phyloP scores from a whole-genome alignment of 1,140 invertebrate species.

The Cyrtorhinus lividipennis region DNA sequence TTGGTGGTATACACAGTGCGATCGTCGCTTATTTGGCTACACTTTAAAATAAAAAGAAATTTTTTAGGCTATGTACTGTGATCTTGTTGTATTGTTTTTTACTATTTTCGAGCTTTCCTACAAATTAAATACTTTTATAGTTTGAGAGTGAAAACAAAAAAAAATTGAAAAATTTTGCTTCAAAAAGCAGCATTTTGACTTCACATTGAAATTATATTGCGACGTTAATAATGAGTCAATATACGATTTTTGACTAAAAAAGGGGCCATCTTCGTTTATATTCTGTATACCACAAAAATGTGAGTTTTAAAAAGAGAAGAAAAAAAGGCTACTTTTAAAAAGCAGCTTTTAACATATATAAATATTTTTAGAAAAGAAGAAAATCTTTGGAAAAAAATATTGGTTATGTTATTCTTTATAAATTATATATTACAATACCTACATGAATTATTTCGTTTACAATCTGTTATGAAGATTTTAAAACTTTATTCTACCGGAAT shows the following conservation, averaged over 20 bases:
- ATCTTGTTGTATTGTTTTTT: neutral
- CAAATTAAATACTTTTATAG: too few species aligned
- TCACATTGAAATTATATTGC: neutral
- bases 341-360: neutral
- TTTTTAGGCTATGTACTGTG: neutral
- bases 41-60: neutral
- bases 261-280: neutral
- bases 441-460: neutral
- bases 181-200: neutral
- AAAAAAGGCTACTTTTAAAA: neutral
- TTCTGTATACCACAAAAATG: constrained; percentile 1
- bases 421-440: constrained; percentile 2
- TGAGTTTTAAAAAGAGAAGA: neutral
- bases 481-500: too few species aligned
- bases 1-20: constrained; percentile 6
- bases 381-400: neutral
- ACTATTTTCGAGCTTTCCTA: too few species aligned
- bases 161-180: neutral
- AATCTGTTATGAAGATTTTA: neutral
- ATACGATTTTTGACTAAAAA: neutral
- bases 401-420: constrained; percentile 8
- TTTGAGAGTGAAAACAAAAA: neutral
- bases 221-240: too few species aligned
- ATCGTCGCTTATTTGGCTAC: neutral
- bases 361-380: constrained; percentile 7